Percentiles rank a stretch among this genome's conserved stretches.
phyloP scores from a whole-genome alignment of 2,797 vertebrate species.

The Myotis pilosus region DNA sequence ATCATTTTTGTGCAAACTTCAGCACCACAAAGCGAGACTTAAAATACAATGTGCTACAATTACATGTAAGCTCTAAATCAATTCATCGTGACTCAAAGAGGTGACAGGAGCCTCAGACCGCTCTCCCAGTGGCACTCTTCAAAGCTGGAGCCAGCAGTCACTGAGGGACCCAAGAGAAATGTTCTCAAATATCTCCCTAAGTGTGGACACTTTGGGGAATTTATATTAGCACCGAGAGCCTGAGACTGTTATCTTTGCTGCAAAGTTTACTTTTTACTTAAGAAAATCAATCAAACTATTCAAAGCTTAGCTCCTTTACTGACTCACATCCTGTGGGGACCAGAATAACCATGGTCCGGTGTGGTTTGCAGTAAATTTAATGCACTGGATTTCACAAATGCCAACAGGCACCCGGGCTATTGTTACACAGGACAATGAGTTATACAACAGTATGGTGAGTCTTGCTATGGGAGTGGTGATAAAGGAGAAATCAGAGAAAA shows the following conservation, averaged over 20 bases:
- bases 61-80: conserved; percentile 26
- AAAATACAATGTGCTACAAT: neutral
- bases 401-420: neutral
- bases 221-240: neutral
- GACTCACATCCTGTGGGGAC: neutral
- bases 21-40: conserved; percentile 17
- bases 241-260: neutral
- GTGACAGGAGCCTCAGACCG: neutral
- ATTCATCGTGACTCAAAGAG: neutral
- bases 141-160: neutral
- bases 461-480: neutral
- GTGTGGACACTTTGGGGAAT: neutral
- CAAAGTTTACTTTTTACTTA: conserved; percentile 5
- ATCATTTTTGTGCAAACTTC: conserved; percentile 29
- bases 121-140: neutral
- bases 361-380: neutral
- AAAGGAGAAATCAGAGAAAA: neutral
- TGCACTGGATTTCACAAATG: neutral
- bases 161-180: neutral
- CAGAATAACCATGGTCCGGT: neutral
- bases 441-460: neutral
- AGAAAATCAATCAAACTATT: neutral
- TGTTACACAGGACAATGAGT: neutral
- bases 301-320: neutral
- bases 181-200: neutral